These are phyloP conservation scores for Steinernema carpocapsae DNA, from an alignment of 2,888 invertebrate species.

Conservation along the genomic window DNA sequence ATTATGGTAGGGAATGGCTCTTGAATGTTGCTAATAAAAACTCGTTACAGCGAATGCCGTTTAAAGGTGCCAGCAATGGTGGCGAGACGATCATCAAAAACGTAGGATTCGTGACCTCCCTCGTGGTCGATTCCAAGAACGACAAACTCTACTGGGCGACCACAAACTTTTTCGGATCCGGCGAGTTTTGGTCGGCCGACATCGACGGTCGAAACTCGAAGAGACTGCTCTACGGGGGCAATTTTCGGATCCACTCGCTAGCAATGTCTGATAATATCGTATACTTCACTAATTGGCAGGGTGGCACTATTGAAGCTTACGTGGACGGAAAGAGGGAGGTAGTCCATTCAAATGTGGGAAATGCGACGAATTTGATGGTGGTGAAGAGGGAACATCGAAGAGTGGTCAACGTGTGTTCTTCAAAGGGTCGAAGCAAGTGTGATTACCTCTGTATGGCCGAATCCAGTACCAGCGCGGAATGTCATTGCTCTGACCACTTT, in stretches of 20 bases:
- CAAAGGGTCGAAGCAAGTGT: background rate
- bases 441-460: constrained; percentile 23
- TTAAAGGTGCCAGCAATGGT: constrained; percentile 5
- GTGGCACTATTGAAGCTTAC: constrained; percentile 10
- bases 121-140: constrained; percentile 2
- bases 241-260: constrained; percentile 2
- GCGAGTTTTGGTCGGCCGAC: constrained; percentile 20
- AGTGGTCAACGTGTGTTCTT: background rate
- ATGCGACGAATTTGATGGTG: constrained; percentile 14
- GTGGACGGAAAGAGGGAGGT: constrained; percentile 9
- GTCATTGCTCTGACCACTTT: constrained; percentile 41
- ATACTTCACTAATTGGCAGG: constrained; percentile 21
- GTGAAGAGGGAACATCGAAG: background rate
- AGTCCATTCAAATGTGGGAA: background rate
- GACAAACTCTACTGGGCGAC: constrained; percentile 29
- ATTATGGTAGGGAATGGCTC: background rate
- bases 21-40: background rate
- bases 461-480: constrained; percentile 13
- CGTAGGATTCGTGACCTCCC: background rate
- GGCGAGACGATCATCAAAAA: constrained; percentile 5
- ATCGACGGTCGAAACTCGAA: constrained; percentile 4
- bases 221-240: background rate
- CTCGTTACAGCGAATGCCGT: background rate
- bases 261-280: background rate
- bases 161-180: background rate